Evolutionary conservation across 2,797 vertebrate species (phyloP).

Genomic region (Pseudopleuronectes americanus): DNA sequence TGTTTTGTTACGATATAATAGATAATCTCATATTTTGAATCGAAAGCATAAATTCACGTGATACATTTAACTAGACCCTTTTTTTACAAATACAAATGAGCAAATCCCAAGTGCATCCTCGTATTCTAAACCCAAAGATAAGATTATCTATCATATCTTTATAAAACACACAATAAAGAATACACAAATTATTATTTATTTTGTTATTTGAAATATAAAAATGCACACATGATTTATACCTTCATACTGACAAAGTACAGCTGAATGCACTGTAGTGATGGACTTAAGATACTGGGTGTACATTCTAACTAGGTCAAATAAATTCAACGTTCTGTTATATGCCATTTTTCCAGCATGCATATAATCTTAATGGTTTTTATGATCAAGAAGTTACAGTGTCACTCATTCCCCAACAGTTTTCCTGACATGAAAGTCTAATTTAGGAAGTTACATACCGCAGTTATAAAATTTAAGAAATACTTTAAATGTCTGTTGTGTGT

Average conservation of each 20-base stretch:
- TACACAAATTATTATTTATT: no score
- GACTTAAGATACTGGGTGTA: not conserved
- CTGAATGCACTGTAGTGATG: not conserved
- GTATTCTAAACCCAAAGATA: no score
- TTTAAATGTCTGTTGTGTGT: conserved; percentile 2
- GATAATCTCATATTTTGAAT: not conserved
- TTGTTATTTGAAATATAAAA: not conserved
- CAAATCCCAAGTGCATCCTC: no score
- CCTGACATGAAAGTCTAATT: not conserved
- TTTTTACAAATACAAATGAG: no score
- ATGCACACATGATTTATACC: not conserved
- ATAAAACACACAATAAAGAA: no score
- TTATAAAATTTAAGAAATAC: not conserved
- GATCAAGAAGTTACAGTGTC: no score
- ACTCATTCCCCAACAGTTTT: no score
- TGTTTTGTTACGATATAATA: not conserved
- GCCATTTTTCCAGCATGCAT: not conserved
- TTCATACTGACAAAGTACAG: not conserved
- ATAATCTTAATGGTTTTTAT: not conserved
- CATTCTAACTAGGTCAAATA: no score
- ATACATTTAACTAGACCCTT: no score
- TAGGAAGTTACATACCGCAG: not conserved
- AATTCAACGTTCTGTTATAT: no score
- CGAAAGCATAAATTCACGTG: no score
- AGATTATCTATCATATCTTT: no score